Percentiles rank a stretch among this genome's conserved stretches.
Conservation (phyloP, 2,797 vertebrate genomes). For the Melanotaenia maccullochi region DNA sequence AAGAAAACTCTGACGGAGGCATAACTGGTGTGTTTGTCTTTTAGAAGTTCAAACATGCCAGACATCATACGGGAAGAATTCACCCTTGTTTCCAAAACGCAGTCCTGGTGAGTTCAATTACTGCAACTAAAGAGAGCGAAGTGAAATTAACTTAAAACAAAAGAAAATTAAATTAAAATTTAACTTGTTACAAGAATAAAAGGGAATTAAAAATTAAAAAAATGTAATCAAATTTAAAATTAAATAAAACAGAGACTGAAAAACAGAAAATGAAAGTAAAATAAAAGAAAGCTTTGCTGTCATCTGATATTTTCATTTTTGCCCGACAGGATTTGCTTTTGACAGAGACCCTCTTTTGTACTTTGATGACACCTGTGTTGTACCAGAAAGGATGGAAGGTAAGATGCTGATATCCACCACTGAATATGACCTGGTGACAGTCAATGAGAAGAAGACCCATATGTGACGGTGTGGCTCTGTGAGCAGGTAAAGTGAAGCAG, state of each 20-base stretch:
- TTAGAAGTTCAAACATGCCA: conserved; percentile 94
- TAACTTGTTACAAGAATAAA: too few relatives aligned
- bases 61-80: conserved; percentile 85
- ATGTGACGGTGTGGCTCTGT: neutral
- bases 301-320: neutral
- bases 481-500: conserved; percentile 75
- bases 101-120: conserved; percentile 80
- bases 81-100: conserved; percentile 82
- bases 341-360: conserved; percentile 89
- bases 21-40: conserved; percentile 35
- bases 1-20: neutral
- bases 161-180: too few relatives aligned
- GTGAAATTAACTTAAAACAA: too few relatives aligned
- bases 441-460: neutral
- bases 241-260: too few relatives aligned
- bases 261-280: too few relatives aligned
- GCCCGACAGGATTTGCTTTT: conserved; percentile 82
- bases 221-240: too few relatives aligned
- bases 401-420: neutral
- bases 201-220: too few relatives aligned
- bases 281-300: neutral
- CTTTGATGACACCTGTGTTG: conserved; percentile 92
- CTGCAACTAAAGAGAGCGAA: too few relatives aligned
- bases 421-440: neutral
- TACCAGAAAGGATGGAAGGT: conserved; percentile 92